Evolutionary conservation across 2,888 invertebrate species (phyloP), one percentile per base, ranked within the genome.

Genomic region (Rotaria sp.): DNA sequence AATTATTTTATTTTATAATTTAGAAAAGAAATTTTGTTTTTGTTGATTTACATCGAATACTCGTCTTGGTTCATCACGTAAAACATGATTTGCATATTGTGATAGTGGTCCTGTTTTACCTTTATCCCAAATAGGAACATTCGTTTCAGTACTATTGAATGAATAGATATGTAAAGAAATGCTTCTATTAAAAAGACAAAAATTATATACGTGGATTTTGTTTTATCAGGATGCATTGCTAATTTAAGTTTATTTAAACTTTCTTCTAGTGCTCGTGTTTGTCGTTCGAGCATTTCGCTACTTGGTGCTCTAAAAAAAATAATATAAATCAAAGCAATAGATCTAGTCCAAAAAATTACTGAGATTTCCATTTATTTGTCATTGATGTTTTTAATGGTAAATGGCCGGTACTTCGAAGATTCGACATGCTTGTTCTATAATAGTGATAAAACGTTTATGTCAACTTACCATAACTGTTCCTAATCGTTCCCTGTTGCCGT

Each of bases 41-140:
- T 55, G 10, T 26, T 26, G 5, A 45, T 15, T 45, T 80, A 80
- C 80, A 45, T 80, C 80, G n/a, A 80, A 80, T 45, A 26, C 13
- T 80, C 45, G 24, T 80, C 45, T 18, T 80, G 80, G 45, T n/a
- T 80, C 80, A 45, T 80, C 80, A n/a, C 80, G 80, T n/a, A 80
- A n/a, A 45, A 80, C 45, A 80, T 80, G 45, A 80, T 80, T 80
- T 80, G 80, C 80, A 80, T 80, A 80, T 45, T 80, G 80, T n/a
- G 80, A 45, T 45, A 80, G 15, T 45, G 80, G 80, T 26, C 80
- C 80, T 18, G 41, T n/a, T 80, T 80, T 80, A n/a, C 80, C 80
- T 45, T 15, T 80, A n/a, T 80, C 45, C 80, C 80, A 80, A n/a
- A 80, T 80, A n/a, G 80, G n/a, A 45, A 2, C n/a, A 80, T 13